Base-by-base conservation (phyloP, 2,113 vertebrate species). In the Argyrosomus japonicus region DNA sequence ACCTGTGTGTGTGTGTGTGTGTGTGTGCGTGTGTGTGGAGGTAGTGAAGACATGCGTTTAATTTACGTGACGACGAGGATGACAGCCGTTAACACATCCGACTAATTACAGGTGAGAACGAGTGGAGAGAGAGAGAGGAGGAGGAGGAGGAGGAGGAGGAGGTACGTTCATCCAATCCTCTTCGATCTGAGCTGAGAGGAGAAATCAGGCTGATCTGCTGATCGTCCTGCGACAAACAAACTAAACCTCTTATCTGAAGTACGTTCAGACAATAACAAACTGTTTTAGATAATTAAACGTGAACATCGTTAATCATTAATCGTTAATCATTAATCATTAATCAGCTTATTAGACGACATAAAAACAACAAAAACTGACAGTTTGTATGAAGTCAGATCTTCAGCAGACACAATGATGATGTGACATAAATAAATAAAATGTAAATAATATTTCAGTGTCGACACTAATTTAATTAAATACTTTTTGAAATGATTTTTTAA, bases 81-180 rank as follows among this genome's bases (percentile, higher is more conserved):
- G 82, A 82, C 79, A 83, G 76, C 32, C 48, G 60, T 81, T 86
- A 77, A 89, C 84, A 81, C 84, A 47, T 75, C 74, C 71, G 75
- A 72, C 77, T 86, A 81, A 83, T 86, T 78, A 89, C 75, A 89
- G 84, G 85, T 89, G 88, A 79, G 61, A 74, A 58, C 0, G 15
- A 69, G 68, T 1, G 1, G n/a, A n/a, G n/a, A n/a, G 48, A 14
- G 25, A 63, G 51, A 17, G n/a, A 21, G 29, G 21, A 29, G 4
- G 47, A 13, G 19, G 25, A 27, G 25, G 25, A 27, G 25, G 25
- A 27, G 25, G 25, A 27, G 25, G 25, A 27, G 1, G 6, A 8
- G 8, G 6, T 10, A 45, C 14, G 19, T 43, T 51, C 23, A 5
- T 48, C 64, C 70, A 12, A 5, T 58, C 15, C 3, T 23, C 64